Conservation (phyloP, 1,140 invertebrate species). For the Drosophila tristis region DNA sequence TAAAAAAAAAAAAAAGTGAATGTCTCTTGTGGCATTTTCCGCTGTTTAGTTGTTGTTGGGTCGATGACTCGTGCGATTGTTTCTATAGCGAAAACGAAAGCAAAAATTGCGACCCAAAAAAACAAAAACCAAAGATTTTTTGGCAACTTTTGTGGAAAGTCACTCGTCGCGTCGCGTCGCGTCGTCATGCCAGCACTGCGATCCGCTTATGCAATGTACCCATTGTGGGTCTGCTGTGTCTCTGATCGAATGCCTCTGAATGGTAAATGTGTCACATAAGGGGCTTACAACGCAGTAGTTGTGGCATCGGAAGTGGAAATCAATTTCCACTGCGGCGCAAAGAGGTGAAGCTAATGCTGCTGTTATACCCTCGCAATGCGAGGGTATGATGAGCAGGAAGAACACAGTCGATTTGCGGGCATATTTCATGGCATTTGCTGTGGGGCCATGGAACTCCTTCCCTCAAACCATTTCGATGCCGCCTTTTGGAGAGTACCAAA, state of each 20-base stretch:
- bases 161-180: conserved; percentile 20
- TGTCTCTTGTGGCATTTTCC: conserved; percentile 43
- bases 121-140: conserved; percentile 9
- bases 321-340: conserved; percentile 53
- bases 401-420: no score
- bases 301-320: conserved; percentile 73
- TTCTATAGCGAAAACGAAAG: conserved; percentile 60
- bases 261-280: conserved; percentile 51
- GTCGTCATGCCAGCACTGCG: conserved; percentile 42
- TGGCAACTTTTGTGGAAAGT: conserved; percentile 53
- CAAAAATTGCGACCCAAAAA: conserved; percentile 48
- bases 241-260: conserved; percentile 29
- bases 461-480: no score
- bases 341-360: no score
- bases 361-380: no score
- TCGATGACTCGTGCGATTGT: conserved; percentile 27
- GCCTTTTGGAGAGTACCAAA: no score
- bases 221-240: conserved; percentile 3
- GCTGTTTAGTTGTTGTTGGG: not conserved
- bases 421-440: no score
- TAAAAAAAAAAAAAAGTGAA: conserved; percentile 64
- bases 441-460: no score
- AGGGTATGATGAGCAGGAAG: no score
- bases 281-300: conserved; percentile 13
- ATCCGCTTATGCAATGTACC: conserved; percentile 45